Evolutionary conservation across 2,797 vertebrate species (phyloP), one percentile per base, ranked within the genome.

Genomic region (Crenuchus spilurus): DNA sequence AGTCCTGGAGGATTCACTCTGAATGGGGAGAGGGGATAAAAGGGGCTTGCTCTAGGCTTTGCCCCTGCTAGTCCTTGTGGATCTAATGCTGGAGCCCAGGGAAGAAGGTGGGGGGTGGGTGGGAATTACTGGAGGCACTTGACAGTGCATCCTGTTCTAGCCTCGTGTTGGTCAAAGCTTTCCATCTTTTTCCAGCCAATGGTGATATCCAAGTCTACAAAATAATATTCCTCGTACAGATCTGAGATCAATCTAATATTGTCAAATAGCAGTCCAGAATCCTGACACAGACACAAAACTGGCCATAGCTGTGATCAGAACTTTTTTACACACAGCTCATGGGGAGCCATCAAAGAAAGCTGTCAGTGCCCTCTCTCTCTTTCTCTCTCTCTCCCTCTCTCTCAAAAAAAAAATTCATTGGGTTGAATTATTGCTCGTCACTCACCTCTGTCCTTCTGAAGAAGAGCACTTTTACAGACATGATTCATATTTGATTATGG

Each of bases 401-500:
- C 44, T 0, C 16, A 30, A 33, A 63, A 72, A 70, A 76, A 79
- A 63, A 73, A 75, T 72, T 75, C 57, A 69, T 79, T 62, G 69
- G 64, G 58, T 63, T 75, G 79, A 83, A 78, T 77, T 83, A 79
- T 81, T 76, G 74, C 57, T 37, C 48, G 64, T 51, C 72, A 51
- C 55, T 83, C 74, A 77, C 64, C 77, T 81, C 70, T 42, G 68
- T 72, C 63, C 76, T 66, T 78, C 51, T 41, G 39, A 74, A 72
- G 67, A 24, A 4, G 26, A n/a, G 24, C 71, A 55, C 66, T 64
- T 58, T 82, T 74, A 74, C 54, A 28, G 61, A 26, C 69, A 57
- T 51, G 70, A 74, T 82, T 79, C 80, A 72, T 77, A 82, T 82
- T 79, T 77, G 71, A 82, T 79, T 75, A 79, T 58, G 71, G 65